These are phyloP conservation scores for Botia kubotai DNA, from an alignment of 2,797 vertebrate species.

Conservation along the genomic window DNA sequence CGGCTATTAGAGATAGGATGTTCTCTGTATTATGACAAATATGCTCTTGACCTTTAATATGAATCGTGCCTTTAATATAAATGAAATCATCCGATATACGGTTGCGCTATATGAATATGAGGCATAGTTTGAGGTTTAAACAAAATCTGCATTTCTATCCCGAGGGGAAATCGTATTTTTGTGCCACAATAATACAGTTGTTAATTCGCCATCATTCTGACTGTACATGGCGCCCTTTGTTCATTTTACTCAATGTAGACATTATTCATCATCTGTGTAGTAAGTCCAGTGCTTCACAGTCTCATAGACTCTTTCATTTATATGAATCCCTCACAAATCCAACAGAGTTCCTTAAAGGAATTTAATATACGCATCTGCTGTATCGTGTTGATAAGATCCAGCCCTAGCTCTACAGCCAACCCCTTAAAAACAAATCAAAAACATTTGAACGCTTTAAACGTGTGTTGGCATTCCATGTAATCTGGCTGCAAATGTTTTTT, in stretches of 20 bases:
- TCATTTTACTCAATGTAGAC: constrained; percentile 44
- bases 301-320: neutral
- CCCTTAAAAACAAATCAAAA: neutral
- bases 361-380: neutral
- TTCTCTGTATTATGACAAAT: constrained; percentile 31
- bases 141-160: constrained; percentile 46
- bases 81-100: constrained; percentile 32
- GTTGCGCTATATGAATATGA: constrained; percentile 40
- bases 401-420: neutral
- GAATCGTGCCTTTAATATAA: constrained; percentile 45
- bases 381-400: neutral
- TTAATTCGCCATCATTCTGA: constrained; percentile 38
- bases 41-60: constrained; percentile 42
- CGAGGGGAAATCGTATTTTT: constrained; percentile 37
- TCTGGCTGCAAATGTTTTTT: neutral
- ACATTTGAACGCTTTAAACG: neutral
- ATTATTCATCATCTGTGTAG: constrained; percentile 41
- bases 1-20: constrained; percentile 21
- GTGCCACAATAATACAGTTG: constrained; percentile 48
- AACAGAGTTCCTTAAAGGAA: neutral
- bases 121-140: constrained; percentile 50
- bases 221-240: constrained; percentile 44
- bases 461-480: neutral
- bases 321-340: neutral
- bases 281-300: constrained; percentile 25